phyloP scores from a whole-genome alignment of 2,113 vertebrate genomes.

The Tetrax tetrax region DNA sequence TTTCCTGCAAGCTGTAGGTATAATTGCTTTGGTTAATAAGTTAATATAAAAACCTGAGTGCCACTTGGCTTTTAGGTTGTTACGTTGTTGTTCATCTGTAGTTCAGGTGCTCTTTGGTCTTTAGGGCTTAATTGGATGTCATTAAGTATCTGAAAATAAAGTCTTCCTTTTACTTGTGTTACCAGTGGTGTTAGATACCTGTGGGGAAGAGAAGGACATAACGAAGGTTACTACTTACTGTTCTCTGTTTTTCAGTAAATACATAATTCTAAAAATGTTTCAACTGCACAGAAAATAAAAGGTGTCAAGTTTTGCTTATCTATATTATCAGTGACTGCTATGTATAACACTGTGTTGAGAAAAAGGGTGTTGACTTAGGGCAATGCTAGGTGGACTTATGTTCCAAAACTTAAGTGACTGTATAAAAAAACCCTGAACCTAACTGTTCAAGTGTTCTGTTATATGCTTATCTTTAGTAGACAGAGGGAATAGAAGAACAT shows the following conservation, averaged over 20 bases:
- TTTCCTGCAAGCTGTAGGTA: not conserved
- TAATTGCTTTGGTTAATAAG: not conserved
- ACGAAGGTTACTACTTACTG: not conserved
- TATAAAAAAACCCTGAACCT: too few relatives aligned
- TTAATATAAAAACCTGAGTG: not conserved
- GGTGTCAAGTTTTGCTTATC: not conserved
- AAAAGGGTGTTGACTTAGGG: not conserved
- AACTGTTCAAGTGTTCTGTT: not conserved
- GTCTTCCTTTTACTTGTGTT: not conserved
- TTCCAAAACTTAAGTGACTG: not conserved
- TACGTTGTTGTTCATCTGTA: not conserved
- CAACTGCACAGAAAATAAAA: not conserved
- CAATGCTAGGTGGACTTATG: not conserved
- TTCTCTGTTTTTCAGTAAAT: not conserved
- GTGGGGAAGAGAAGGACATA: not conserved
- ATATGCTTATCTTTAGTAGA: not conserved
- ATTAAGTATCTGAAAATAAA: not conserved
- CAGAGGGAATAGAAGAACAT: not conserved
- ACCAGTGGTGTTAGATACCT: not conserved
- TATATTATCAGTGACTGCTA: not conserved
- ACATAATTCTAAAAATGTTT: not conserved
- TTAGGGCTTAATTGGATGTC: not conserved
- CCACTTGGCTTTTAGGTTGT: not conserved
- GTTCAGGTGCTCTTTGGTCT: not conserved
- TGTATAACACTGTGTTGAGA: not conserved